Evolutionary conservation across 2,888 invertebrate genomes (phyloP), one percentile per base, ranked within the genome.

Genomic region (Sarcophaga variegata): DNA sequence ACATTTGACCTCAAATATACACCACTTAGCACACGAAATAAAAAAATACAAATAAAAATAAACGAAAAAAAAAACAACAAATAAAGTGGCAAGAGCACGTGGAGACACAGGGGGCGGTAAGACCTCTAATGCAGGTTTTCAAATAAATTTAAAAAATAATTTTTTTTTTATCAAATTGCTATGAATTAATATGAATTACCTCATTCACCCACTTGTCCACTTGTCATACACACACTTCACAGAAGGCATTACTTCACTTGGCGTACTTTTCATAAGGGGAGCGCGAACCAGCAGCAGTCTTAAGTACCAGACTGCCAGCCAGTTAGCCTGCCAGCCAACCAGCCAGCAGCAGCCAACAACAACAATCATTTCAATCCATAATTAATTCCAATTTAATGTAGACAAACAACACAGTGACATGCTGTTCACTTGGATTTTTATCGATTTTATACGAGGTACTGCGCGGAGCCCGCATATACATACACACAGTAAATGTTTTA

Each of bases 1-100:
- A 83, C 63, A 79, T 69, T 83, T 83, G 74, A 83, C 83, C 83
- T 78, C 54, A 74, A 74, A 78, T 54, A 47, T 1, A 27, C 12
- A 12, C 20, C n/a, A 62, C 10, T 37, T 8, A 64, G 25, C 64
- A 64, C 14, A 66, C 17, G n/a, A 37, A 37, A 17, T 8, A 54
- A 12, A 54, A 17, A 49, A 49, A 4, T 0, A 49, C 4, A 49
- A 27, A 49, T 14, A 49, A 49, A 14, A 49, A 14, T 14, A 2
- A 49, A 49, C 3, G 14, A 49, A 14, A 49, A 49, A 37, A 37
- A 37, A 37, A 8, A 37, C 0, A 37, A 8, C 0, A 37, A 37
- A 37, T 37, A 37, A 37, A 37, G 37, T 37, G 37, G 37, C 37
- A 37, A 37, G 37, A 37, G 37, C 37, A 1, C 8, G 37, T 37